phyloP scores from a whole-genome alignment of 1,140 invertebrate genomes.

The Listronotus bonariensis region DNA sequence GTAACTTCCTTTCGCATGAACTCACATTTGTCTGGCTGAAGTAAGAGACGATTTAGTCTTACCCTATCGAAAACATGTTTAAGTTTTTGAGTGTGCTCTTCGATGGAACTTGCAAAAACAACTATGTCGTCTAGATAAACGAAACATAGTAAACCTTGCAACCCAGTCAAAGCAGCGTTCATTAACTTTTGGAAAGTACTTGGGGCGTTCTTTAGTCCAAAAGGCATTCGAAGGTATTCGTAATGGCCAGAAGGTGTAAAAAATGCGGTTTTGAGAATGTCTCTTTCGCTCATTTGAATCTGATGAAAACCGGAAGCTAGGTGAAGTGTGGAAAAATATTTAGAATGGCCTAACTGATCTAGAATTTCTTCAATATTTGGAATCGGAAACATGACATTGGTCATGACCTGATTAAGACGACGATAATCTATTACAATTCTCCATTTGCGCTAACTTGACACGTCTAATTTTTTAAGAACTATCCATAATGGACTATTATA shows the following conservation, averaged over 20 bases:
- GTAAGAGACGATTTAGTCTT: slow-evolving; percentile 9
- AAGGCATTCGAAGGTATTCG: slow-evolving; percentile 50
- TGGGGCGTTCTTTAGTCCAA: too few species aligned
- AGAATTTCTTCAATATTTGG: slow-evolving; percentile 59
- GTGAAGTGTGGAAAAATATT: slow-evolving; percentile 50
- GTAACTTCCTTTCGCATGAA: too few species aligned
- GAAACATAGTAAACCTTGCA: slow-evolving; percentile 46
- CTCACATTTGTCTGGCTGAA: too few species aligned
- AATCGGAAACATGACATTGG: slow-evolving; percentile 57
- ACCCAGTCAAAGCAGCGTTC: slow-evolving; percentile 50
- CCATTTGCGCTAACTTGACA: slow-evolving; percentile 42
- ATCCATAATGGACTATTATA: slow-evolving; percentile 16
- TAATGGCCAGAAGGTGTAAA: slow-evolving; percentile 56
- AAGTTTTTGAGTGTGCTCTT: slow-evolving; percentile 37
- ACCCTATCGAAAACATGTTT: slow-evolving; percentile 21
- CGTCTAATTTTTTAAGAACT: slow-evolving; percentile 10
- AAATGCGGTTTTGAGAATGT: slow-evolving; percentile 58
- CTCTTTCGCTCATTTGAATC: too few species aligned
- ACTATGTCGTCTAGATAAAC: slow-evolving; percentile 55
- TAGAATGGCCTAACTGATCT: slow-evolving; percentile 53
- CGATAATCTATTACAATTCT: slow-evolving; percentile 53
- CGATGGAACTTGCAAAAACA: too few species aligned
- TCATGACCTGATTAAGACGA: slow-evolving; percentile 50
- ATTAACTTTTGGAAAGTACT: slow-evolving; percentile 51
- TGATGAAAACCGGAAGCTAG: too few species aligned